Base-by-base conservation (phyloP, 2,113 vertebrate species). In the Silurus meridionalis region DNA sequence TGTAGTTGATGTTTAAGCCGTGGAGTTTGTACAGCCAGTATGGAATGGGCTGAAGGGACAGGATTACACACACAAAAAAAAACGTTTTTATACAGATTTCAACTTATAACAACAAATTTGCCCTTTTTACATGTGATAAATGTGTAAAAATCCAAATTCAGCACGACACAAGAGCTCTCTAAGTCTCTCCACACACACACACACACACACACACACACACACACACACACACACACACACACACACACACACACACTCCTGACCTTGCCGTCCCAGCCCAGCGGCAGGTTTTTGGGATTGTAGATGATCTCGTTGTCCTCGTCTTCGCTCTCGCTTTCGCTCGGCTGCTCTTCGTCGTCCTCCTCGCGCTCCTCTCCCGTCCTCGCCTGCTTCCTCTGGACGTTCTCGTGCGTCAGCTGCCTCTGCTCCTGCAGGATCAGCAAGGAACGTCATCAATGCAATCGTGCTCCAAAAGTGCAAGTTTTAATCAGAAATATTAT, bases 241-340 rank as follows among this genome's bases (percentile, higher is more conserved):
- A 37, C 37, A 37, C 37, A 37, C 37, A 37, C 37, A 37, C 37
- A 37, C 37, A 37, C 37, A 37, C 37, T 37, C 37, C 37, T 37
- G 37, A 99, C 98, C 96, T 99, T 99, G 91, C 98, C 97, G 17
- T 99, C 98, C 98, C 98, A 99, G 74, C 98, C 98, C 64, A 99
- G 95, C 0, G 98, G 98, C 93, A 99, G 92, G 90, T 99, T 99
- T 92, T 99, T 99, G 89, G 98, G 98, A 90, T 99, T 99, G 92
- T 99, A 99, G 91, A 99, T 99, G 3, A 99, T 99, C 90, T 99
- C 98, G 1, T 99, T 99, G 89, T 99, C 98, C 87, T 99, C 98
- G 8, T 99, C 98, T 90, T 99, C 98, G 5, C 97, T 99, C 89
- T 99, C 98, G 0, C 98, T 99, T 91, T 99, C 98, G 0, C 98